phyloP scores from a whole-genome alignment of 1,140 invertebrate species.

The Polyergus mexicanus region DNA sequence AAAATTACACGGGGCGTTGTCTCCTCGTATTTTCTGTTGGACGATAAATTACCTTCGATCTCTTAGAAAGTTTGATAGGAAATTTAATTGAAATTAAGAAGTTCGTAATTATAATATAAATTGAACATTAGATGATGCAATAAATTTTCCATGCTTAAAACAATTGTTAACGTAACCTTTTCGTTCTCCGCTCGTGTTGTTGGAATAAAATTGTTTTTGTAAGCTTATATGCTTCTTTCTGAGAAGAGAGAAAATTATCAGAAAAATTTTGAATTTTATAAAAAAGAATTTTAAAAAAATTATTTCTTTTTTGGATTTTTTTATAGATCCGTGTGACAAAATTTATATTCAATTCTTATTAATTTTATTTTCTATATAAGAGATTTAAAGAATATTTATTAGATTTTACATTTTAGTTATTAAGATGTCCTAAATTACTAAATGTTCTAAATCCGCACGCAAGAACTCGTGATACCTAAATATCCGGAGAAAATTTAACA shows the following conservation, averaged over 20 bases:
- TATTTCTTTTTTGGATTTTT: not conserved
- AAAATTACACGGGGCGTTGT: conserved; percentile 8
- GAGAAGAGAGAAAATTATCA: not conserved
- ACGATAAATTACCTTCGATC: conserved; percentile 38
- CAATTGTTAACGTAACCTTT: not conserved
- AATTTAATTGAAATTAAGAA: conserved; percentile 48
- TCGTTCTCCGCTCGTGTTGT: not conserved
- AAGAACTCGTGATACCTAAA: not conserved
- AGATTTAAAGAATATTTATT: not conserved
- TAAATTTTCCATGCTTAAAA: not conserved
- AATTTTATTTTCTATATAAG: not conserved
- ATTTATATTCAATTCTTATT: not conserved
- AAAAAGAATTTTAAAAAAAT: not conserved
- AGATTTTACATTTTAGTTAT: not conserved
- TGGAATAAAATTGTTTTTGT: not conserved
- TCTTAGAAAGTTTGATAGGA: conserved; percentile 26
- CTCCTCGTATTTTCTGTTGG: conserved; percentile 5
- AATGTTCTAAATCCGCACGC: not conserved
- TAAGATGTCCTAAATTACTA: not conserved
- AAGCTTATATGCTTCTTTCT: not conserved
- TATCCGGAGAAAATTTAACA: not conserved
- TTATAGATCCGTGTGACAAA: not conserved
- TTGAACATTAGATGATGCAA: conserved; percentile 10
- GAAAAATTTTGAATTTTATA: not conserved
- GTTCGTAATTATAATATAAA: conserved; percentile 26